Evolutionary conservation across 2,888 invertebrate species (phyloP), one percentile per base, ranked within the genome.

Genomic region (Cerceris rybyensis): DNA sequence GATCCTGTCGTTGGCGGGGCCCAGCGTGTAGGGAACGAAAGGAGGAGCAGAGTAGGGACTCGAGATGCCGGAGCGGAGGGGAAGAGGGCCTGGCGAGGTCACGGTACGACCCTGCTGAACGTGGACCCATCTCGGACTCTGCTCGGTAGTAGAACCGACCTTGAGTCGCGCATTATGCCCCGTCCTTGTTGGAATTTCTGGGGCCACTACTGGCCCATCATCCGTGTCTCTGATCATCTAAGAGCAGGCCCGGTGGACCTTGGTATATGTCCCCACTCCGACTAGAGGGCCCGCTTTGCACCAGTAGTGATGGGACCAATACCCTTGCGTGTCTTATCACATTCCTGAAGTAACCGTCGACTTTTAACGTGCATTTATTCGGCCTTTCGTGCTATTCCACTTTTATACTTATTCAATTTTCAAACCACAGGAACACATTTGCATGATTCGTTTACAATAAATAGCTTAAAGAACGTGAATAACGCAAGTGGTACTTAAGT

Each of bases 141-240:
- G 69, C 88, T 84, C 84, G 89, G 90, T 91, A 90, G 91, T 91
- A 92, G 89, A 91, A 90, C 90, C 92, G 92, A 92, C 92, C 92
- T 92, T 92, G 92, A 92, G 90, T 91, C 90, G 90, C 91, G 89
- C 90, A 90, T 90, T 90, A 91, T 90, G 89, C 89, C 86, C 82
- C 91, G 90, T 90, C 91, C 91, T 90, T 90, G 90, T 89, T 91
- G 92, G 92, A 92, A 92, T 92, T 91, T 91, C 90, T 91, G 88
- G 88, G 85, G 86, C 86, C 87, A 88, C 86, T 87, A 87, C 86
- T 87, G 87, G 87, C 86, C 86, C 89, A 87, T 88, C 89, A 86
- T 87, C 87, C 87, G 80, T 87, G 87, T 86, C 88, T 88, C 88
- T 83, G 83, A 88, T 86, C 88, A 84, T 88, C 87, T 84, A 84